phyloP scores from a whole-genome alignment of 2,888 invertebrate genomes.

The Vesta saturnalis region DNA sequence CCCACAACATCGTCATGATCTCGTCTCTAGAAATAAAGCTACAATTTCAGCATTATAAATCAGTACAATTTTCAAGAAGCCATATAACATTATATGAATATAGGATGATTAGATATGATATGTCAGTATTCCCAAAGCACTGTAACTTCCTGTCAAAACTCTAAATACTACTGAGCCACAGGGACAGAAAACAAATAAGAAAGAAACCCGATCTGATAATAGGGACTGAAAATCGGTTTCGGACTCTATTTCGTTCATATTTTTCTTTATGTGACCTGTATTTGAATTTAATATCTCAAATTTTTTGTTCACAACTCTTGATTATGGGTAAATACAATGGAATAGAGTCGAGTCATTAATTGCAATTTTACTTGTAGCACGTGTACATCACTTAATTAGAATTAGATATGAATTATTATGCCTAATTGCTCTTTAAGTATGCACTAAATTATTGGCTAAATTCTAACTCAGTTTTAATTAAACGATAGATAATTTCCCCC shows the following conservation, averaged over 20 bases:
- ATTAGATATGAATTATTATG: conserved; percentile 29
- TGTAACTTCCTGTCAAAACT: conserved; percentile 46
- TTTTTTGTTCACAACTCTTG: not conserved
- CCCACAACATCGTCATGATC: no score
- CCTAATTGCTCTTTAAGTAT: conserved; percentile 36
- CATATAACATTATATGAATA: conserved; percentile 22
- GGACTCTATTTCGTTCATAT: conserved; percentile 27
- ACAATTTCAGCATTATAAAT: not conserved
- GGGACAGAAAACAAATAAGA: conserved; percentile 47
- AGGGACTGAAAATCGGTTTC: conserved; percentile 39
- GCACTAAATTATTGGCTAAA: conserved; percentile 37
- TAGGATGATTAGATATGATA: conserved; percentile 38
- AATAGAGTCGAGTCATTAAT: not conserved
- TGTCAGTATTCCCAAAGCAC: conserved; percentile 36
- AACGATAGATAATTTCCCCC: conserved; percentile 28
- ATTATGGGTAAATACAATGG: not conserved
- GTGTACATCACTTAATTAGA: conserved; percentile 19
- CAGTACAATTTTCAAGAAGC: not conserved
- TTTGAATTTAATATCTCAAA: conserved; percentile 17
- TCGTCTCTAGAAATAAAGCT: no score
- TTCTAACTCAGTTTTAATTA: conserved; percentile 36
- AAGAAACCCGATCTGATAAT: conserved; percentile 48
- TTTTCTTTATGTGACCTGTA: conserved; percentile 27
- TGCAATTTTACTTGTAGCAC: conserved; percentile 4
- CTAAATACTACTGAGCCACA: conserved; percentile 48